Percentiles rank a stretch among this genome's conserved stretches.
Evolutionary conservation across 2,888 invertebrate genomes (phyloP).

Genomic region (Ryuthela nishihirai): DNA sequence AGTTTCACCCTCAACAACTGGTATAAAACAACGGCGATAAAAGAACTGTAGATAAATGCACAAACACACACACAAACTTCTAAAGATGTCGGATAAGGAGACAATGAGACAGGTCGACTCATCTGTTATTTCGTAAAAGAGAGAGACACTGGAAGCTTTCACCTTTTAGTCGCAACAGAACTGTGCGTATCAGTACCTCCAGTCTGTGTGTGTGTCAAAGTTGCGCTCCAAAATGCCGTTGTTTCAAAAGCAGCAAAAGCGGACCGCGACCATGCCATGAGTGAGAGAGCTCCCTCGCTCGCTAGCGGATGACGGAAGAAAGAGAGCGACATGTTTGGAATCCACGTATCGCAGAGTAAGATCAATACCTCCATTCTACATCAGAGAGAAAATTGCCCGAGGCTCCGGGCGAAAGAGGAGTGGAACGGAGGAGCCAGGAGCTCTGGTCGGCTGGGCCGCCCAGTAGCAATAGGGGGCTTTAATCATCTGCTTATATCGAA

Average conservation of each 20-base stretch:
- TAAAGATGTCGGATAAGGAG: no score
- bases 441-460: constrained; percentile 30
- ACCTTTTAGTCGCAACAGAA: no score
- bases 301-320: constrained; percentile 2
- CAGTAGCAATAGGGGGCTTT: constrained; percentile 20
- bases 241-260: constrained; percentile 30
- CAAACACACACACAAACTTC: no score
- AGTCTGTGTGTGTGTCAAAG: no score
- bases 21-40: no score
- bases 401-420: constrained; percentile 13
- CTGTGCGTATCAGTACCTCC: no score
- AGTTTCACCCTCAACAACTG: no score
- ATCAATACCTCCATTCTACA: constrained; percentile 35
- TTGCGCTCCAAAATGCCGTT: constrained; percentile 22
- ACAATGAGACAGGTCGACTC: no score
- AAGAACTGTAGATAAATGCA: no score
- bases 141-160: no score
- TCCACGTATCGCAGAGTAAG: constrained; percentile 9
- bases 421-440: constrained; percentile 12
- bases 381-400: constrained; percentile 11
- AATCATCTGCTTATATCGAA: constrained; percentile 30
- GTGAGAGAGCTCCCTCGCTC: background rate
- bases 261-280: constrained; percentile 1
- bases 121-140: no score
- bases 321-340: constrained; percentile 33